Percentiles rank a stretch among this genome's conserved stretches.
These are phyloP conservation scores for Eurosta solidaginis DNA, from an alignment of 1,140 invertebrate genomes.

Conservation along the genomic window DNA sequence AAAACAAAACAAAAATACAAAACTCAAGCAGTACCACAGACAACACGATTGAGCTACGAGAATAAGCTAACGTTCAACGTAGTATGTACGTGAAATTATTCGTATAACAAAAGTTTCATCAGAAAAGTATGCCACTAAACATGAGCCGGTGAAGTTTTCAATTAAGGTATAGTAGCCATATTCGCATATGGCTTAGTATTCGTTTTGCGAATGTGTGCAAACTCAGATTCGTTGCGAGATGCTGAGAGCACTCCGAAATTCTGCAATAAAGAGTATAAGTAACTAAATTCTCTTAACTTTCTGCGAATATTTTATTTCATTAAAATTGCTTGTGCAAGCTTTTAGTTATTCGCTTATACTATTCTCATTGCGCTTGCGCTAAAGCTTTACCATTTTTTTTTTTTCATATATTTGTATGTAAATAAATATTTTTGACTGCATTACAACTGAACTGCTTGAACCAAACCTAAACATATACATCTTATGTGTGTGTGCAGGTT, in stretches of 20 bases:
- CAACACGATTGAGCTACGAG: neutral
- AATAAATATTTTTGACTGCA: constrained; percentile 12
- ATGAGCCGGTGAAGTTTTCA: no score
- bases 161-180: neutral
- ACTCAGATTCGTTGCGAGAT: neutral
- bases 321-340: neutral
- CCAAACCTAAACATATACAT: neutral
- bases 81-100: neutral
- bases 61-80: neutral
- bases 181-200: neutral
- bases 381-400: neutral
- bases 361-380: neutral
- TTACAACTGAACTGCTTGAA: neutral
- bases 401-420: no score
- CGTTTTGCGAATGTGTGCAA: constrained; percentile 9
- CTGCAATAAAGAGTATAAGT: neutral
- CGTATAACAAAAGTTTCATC: no score
- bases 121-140: no score
- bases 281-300: neutral
- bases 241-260: neutral
- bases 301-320: neutral
- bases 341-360: neutral
- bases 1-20: neutral
- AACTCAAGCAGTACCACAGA: neutral
- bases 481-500: neutral